phyloP scores from a whole-genome alignment of 1,140 invertebrate genomes.

The Pararge aegeria region DNA sequence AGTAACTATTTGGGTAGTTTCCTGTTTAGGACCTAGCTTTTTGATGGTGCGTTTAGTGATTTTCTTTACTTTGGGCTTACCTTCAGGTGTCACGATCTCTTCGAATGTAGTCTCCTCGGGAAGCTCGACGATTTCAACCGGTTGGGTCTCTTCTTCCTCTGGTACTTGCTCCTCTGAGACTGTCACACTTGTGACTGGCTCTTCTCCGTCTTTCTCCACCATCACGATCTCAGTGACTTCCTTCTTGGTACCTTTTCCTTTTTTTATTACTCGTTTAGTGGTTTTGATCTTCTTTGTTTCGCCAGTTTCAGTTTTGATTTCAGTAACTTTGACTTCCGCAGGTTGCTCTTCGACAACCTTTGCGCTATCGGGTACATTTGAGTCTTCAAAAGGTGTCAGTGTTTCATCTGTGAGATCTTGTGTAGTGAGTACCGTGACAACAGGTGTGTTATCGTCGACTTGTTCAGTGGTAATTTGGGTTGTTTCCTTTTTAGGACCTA shows the following conservation, averaged over 20 bases:
- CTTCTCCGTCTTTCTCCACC: conserved; percentile 71
- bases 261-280: conserved; percentile 62
- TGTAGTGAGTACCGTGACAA: conserved; percentile 2
- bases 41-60: conserved; percentile 56
- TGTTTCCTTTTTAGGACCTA: conserved; percentile 32
- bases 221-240: conserved; percentile 63
- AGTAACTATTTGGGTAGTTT: no score
- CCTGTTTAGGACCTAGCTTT: conserved; percentile 9
- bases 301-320: conserved; percentile 52
- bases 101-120: conserved; percentile 2
- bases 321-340: conserved; percentile 56
- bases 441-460: conserved; percentile 36
- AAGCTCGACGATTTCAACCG: conserved; percentile 16
- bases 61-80: conserved; percentile 57
- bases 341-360: background rate
- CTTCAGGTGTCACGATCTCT: conserved; percentile 37
- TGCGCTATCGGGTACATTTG: background rate
- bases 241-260: conserved; percentile 50
- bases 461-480: conserved; percentile 72
- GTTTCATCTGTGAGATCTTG: background rate
- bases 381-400: background rate
- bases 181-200: conserved; percentile 14
- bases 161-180: background rate
- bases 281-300: conserved; percentile 56
- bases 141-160: conserved; percentile 17